These are phyloP conservation scores for Macaca nemestrina DNA, from an alignment of 2,113 vertebrate genomes.

Conservation along the genomic window DNA sequence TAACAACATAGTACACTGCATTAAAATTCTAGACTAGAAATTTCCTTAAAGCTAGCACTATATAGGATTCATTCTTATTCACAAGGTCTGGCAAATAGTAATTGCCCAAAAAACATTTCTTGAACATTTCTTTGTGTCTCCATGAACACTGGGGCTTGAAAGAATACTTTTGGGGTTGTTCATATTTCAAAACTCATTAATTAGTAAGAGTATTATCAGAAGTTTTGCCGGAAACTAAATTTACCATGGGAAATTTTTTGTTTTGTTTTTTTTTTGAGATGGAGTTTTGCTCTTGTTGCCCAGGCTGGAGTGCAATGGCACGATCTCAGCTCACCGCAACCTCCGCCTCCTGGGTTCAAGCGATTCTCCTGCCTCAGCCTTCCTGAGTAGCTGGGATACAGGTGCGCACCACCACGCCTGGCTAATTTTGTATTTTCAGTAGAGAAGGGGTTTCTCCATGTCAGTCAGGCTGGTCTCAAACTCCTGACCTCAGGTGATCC, in stretches of 20 bases:
- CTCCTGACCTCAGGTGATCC: no score
- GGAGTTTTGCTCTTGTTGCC: no score
- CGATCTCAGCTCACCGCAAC: no score
- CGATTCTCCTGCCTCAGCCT: no score
- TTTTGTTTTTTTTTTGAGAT: no score
- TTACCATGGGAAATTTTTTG: background rate
- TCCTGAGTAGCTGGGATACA: no score
- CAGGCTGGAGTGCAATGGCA: no score
- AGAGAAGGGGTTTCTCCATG: no score
- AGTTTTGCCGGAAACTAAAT: background rate
- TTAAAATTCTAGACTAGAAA: constrained; percentile 14
- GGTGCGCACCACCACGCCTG: no score
- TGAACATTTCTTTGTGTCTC: background rate
- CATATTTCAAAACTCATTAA: constrained; percentile 13
- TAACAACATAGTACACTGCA: background rate
- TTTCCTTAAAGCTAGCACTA: background rate
- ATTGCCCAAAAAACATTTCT: background rate
- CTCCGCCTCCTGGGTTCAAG: no score
- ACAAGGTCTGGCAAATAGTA: background rate
- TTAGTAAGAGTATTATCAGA: background rate
- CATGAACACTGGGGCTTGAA: background rate
- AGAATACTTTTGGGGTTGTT: background rate
- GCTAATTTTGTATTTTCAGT: no score
- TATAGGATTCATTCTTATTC: constrained; percentile 13
- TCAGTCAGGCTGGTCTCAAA: no score